These are phyloP conservation scores for Molothrus ater DNA, from an alignment of 2,797 vertebrate species.

Conservation along the genomic window DNA sequence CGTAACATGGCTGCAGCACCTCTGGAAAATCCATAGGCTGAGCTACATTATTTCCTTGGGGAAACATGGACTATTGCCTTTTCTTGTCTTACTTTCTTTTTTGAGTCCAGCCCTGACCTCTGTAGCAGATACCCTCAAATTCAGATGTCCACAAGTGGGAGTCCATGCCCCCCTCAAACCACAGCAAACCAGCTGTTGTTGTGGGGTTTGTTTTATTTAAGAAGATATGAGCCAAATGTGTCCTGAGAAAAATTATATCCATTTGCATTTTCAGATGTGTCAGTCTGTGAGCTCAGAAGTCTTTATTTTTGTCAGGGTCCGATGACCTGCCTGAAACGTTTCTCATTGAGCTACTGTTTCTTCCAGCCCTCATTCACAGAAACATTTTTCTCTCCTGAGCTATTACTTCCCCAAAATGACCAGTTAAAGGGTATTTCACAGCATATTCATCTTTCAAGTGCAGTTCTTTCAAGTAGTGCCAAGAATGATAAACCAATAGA, in stretches of 20 bases:
- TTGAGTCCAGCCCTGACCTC: neutral
- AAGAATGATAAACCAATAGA: conserved; percentile 43
- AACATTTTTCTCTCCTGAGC: conserved; percentile 19
- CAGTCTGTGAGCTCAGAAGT: neutral
- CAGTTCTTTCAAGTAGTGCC: conserved; percentile 38
- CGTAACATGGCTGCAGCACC: neutral
- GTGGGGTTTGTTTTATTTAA: neutral
- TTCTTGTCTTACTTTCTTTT: neutral
- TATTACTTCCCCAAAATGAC: conserved; percentile 17
- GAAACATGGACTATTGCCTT: neutral
- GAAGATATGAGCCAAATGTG: neutral
- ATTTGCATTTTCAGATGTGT: neutral
- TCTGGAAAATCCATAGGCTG: neutral
- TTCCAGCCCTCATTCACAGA: neutral
- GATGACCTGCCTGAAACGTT: neutral
- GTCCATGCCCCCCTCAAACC: neutral
- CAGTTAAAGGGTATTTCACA: conserved; percentile 41
- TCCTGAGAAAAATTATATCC: neutral
- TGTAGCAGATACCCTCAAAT: neutral
- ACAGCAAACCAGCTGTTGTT: neutral
- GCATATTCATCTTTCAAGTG: conserved; percentile 44
- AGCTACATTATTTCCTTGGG: neutral
- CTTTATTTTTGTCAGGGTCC: neutral
- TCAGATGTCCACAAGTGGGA: neutral
- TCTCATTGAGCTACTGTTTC: neutral